Base-by-base conservation (phyloP, 2,797 vertebrate species). In the Tamandua tetradactyla region DNA sequence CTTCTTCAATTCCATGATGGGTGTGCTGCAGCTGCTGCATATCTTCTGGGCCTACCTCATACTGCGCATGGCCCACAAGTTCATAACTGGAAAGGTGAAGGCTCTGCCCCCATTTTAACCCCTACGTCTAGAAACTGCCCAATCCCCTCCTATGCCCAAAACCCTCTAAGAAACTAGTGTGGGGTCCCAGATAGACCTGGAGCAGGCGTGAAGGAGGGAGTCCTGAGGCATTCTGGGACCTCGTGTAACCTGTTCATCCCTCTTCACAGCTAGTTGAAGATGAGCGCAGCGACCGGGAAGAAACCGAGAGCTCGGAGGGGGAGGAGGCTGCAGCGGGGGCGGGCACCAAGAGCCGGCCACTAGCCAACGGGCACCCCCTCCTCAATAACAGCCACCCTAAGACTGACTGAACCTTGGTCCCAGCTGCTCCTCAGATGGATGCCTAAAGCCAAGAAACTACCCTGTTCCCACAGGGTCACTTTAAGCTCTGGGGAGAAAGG, bases 21-120 rank as follows among this genome's bases (percentile, higher is more conserved):
- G 98, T 84, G 97, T 98, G 87, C 98, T 99, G 30, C 99, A 99
- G 97, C 98, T 98, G 93, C 98, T 99, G 86, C 99, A 99, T 87
- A 78, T 99, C 97, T 99, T 99, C 98, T 99, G 99, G 99, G 99
- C 99, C 20, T 98, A 98, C 92, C 98, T 99, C 97, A 99, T 99
- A 96, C 97, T 99, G 93, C 99, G 99, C 72, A 99, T 99, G 98
- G 99, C 99, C 74, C 95, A 99, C 91, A 99, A 99, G 97, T 99
- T 99, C 98, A 98, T 99, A 98, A 99, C 99, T 97, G 99, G 98
- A 98, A 99, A 99, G 96, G 99, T 99, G 98, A 97, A 94, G 71
- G 35, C 44, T 49, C 78, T 37, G 37, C 49, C 52, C 20, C 25
- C n/a, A 30, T 57, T 37, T 9, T 66, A 17, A n/a, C 10, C 13